Base-by-base conservation (phyloP, 2,797 vertebrate species). In the Heteromormyrus szaboi region DNA sequence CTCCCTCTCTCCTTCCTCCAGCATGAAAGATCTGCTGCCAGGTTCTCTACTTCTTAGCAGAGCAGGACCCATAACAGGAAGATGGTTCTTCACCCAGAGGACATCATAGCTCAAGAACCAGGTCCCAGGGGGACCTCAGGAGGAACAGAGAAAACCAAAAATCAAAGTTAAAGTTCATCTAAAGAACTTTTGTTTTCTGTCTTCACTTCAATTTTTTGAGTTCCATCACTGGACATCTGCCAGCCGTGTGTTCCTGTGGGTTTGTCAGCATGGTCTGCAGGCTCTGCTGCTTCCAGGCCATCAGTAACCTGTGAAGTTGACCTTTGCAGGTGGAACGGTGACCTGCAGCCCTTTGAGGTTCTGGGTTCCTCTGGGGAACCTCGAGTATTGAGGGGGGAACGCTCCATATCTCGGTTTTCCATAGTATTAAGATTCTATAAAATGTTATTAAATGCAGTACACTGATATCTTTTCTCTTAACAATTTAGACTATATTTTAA, bases 391-490 rank as follows among this genome's bases (percentile, higher is more conserved):
- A 92, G 90, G 92, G 91, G 81, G 84, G 85, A 91, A 90, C 90
- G 85, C 88, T 88, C 81, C 81, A 25, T 51, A 91, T 88, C 90
- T 92, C 54, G 1, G 90, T 92, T 93, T 91, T 91, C 93, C 93
- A 92, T 94, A 94, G 95, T 95, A 94, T 95, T 95, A 93, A 93
- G 89, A 93, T 91, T 92, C 93, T 95, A 94, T 95, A 94, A 93
- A 95, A 53, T 95, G 94, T 95, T 95, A 94, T 93, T 93, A 93
- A 95, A 94, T 94, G 93, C 95, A 94, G 95, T 95, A 94, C 94
- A 93, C 93, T 94, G 94, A 95, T 95, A 94, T 94, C 93, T 94
- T 95, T 93, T 95, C 95, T 95, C 93, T 94, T 96, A 96, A 95
- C 94, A 94, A 93, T 94, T 94, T 95, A 95, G 95, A 91, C 56